These are phyloP conservation scores for Amphiprion clarkii DNA, from an alignment of 2,797 vertebrate species.

Conservation along the genomic window DNA sequence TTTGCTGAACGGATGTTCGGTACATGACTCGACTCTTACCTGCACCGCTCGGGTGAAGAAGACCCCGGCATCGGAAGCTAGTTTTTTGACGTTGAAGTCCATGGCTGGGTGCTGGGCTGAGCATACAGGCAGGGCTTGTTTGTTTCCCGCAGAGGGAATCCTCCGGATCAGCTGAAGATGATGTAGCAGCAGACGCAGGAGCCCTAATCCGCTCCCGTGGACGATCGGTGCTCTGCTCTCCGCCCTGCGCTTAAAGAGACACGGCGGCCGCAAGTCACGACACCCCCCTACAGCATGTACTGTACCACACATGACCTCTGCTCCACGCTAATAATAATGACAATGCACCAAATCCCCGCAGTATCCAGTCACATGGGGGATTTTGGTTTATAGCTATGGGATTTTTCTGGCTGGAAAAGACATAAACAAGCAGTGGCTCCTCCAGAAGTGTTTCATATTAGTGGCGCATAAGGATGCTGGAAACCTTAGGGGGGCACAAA, in stretches of 20 bases:
- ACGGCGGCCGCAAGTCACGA: slow-evolving; percentile 4
- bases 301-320: too few species aligned
- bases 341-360: too few species aligned
- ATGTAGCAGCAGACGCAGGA: slow-evolving; percentile 28
- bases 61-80: slow-evolving; percentile 94
- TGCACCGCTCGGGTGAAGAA: slow-evolving; percentile 96
- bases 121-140: slow-evolving; percentile 37
- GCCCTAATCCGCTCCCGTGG: slow-evolving; percentile 60
- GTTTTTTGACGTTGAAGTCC: slow-evolving; percentile 98
- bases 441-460: too few species aligned
- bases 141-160: slow-evolving; percentile 54
- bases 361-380: too few species aligned
- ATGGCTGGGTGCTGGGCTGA: slow-evolving; percentile 73
- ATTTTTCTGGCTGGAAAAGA: too few species aligned
- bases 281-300: too few species aligned
- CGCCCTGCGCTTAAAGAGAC: slow-evolving; percentile 78
- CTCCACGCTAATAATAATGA: too few species aligned
- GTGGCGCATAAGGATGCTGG: too few species aligned
- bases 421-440: too few species aligned
- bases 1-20: neutral
- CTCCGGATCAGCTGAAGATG: slow-evolving; percentile 70
- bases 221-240: slow-evolving; percentile 63
- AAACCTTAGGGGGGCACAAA: too few species aligned
- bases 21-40: slow-evolving; percentile 74
- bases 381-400: too few species aligned